phyloP scores from a whole-genome alignment of 2,888 invertebrate species.

The Phengaris alcon region DNA sequence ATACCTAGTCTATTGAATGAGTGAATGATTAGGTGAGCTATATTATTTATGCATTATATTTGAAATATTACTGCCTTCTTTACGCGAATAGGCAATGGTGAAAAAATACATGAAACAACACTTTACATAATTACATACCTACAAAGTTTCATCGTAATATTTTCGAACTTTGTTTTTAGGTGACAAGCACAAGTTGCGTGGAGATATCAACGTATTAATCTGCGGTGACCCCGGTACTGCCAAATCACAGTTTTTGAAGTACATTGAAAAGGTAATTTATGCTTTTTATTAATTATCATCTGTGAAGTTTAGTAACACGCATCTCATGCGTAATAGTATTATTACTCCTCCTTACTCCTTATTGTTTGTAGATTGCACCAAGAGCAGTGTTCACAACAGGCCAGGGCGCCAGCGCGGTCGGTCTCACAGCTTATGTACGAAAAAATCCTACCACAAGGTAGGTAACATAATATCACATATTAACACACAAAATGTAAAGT shows the following conservation, averaged over 20 bases:
- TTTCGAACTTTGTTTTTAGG: conserved; percentile 61
- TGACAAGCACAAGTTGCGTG: conserved; percentile 94
- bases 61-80: too few relatives aligned
- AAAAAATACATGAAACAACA: too few relatives aligned
- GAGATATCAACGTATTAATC: conserved; percentile 97
- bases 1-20: too few relatives aligned
- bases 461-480: neutral
- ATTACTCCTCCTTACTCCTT: too few relatives aligned
- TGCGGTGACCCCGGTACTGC: conserved; percentile 99
- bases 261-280: conserved; percentile 87
- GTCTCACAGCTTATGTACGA: conserved; percentile 98
- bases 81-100: too few relatives aligned
- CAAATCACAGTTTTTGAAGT: conserved; percentile 99
- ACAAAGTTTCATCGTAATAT: neutral
- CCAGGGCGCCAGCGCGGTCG: conserved; percentile 99
- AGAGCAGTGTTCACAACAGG: conserved; percentile 99
- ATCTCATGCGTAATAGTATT: neutral
- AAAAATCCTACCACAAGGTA: conserved; percentile 89
- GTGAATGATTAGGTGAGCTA: too few relatives aligned
- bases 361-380: conserved; percentile 85
- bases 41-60: too few relatives aligned
- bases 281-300: too few relatives aligned
- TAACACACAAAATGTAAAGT: too few relatives aligned
- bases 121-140: neutral
- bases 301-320: too few relatives aligned